Percentiles rank a stretch among this genome's conserved stretches.
phyloP scores from a whole-genome alignment of 2,888 invertebrate species.

The Strigamia maritima region DNA sequence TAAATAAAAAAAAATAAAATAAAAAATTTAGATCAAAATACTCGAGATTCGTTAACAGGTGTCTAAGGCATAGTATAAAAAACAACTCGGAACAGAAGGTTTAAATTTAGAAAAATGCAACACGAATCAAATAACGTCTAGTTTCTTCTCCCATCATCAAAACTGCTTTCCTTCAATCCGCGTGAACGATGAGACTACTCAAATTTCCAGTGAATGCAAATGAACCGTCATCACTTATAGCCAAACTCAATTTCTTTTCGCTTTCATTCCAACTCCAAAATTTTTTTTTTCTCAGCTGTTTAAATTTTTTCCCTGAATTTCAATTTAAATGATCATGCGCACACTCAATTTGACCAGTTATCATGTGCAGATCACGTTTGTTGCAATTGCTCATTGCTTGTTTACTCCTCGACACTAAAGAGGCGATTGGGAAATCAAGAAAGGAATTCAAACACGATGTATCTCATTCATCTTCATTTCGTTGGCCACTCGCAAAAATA shows the following conservation, averaged over 20 bases:
- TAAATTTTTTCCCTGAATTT: no score
- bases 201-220: conserved; percentile 5
- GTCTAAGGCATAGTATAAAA: neutral
- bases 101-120: neutral
- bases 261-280: neutral
- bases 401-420: neutral
- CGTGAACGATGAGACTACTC: neutral
- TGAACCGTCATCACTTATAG: neutral
- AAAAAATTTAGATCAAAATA: neutral
- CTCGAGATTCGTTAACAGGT: neutral
- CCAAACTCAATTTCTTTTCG: neutral
- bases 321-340: neutral
- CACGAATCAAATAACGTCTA: neutral
- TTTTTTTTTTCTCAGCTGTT: neutral
- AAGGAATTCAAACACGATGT: neutral
- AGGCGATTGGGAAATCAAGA: conserved; percentile 10
- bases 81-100: neutral
- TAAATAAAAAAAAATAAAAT: neutral
- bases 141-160: neutral
- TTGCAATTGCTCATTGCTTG: neutral
- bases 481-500: neutral
- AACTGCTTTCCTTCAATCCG: neutral
- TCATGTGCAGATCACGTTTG: neutral
- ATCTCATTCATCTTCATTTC: neutral
- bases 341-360: neutral